These are phyloP conservation scores for Heterotis niloticus DNA, from an alignment of 2,113 vertebrate species.

Conservation along the genomic window DNA sequence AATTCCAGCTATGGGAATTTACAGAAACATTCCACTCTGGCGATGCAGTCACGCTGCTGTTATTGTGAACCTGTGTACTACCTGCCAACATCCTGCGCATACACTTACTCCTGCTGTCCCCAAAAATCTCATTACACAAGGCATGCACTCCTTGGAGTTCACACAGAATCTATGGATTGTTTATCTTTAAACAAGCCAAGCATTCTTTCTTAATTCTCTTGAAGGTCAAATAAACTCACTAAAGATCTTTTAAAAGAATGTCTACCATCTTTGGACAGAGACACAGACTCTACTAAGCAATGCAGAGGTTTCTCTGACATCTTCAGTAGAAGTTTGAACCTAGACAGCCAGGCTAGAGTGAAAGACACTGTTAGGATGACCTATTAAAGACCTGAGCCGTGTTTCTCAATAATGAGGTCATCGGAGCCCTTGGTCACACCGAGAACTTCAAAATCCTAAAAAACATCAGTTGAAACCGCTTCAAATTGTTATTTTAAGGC, in stretches of 20 bases:
- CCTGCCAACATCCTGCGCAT: neutral
- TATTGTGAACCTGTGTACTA: neutral
- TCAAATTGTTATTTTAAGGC: no score
- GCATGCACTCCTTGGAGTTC: neutral
- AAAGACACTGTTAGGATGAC: neutral
- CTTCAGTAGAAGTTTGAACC: no score
- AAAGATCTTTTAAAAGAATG: conserved; percentile 2
- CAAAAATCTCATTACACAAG: conserved; percentile 18
- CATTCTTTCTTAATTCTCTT: conserved; percentile 4
- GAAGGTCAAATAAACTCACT: conserved; percentile 17
- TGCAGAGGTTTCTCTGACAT: no score
- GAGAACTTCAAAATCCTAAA: no score
- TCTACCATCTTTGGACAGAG: neutral
- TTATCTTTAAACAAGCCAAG: conserved; percentile 17
- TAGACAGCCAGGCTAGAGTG: neutral
- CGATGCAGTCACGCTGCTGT: neutral
- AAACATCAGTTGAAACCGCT: no score
- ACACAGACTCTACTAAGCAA: no score
- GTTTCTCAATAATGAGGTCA: no score
- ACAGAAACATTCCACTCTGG: neutral
- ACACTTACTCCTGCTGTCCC: neutral
- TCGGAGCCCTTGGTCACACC: no score
- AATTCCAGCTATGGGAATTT: neutral
- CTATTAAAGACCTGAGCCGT: neutral
- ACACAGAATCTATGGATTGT: neutral